These are phyloP conservation scores for Stratiolaelaps scimitus DNA, from an alignment of 1,140 invertebrate genomes.

Conservation along the genomic window DNA sequence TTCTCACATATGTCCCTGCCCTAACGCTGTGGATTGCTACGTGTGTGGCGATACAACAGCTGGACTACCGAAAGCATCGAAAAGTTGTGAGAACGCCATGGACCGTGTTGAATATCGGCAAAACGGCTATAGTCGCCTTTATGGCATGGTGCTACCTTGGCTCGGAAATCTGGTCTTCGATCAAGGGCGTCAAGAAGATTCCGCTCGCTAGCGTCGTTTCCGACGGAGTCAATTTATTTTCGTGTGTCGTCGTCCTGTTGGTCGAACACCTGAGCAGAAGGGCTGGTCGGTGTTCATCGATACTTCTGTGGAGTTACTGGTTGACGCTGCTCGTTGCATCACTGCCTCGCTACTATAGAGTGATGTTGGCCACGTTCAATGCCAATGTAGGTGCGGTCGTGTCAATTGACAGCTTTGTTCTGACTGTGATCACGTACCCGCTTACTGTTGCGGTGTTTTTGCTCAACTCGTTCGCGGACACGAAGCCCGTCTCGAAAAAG, in stretches of 20 bases:
- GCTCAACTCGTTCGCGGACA: constrained; percentile 67
- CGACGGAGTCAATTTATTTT: not conserved
- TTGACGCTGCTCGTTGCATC: not conserved
- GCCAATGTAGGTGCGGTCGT: too few species aligned
- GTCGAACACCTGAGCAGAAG: not conserved
- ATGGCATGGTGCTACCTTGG: not conserved
- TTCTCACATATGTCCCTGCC: constrained; percentile 32
- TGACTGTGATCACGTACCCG: constrained; percentile 38
- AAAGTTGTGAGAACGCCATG: not conserved
- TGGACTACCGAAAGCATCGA: not conserved
- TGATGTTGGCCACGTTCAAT: not conserved
- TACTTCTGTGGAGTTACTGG: not conserved
- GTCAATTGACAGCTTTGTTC: too few species aligned
- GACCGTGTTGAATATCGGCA: not conserved
- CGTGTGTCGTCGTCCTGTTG: not conserved
- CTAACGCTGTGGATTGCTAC: not conserved
- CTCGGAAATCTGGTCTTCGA: not conserved
- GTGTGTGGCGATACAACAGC: not conserved
- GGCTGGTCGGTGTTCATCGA: not conserved
- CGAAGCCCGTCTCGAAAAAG: constrained; percentile 28
- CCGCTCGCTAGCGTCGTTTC: not conserved
- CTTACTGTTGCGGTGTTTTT: constrained; percentile 57
- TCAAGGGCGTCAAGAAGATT: not conserved
- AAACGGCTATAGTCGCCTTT: not conserved
- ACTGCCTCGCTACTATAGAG: not conserved